Percentiles rank a stretch among this genome's conserved stretches.
Evolutionary conservation across 2,888 invertebrate species (phyloP).

Genomic region (Tribolium freemani): DNA sequence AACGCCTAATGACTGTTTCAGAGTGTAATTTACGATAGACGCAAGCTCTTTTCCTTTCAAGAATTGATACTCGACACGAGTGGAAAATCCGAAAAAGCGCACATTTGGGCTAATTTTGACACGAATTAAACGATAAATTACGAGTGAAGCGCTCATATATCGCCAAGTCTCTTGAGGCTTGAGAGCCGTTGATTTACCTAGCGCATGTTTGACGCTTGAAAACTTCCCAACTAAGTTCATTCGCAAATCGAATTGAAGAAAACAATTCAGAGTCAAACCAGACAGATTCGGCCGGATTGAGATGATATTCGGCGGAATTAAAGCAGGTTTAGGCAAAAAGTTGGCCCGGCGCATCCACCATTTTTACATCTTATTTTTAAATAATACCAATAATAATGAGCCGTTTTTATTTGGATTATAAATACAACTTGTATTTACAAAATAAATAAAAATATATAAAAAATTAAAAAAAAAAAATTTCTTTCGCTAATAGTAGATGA

Average conservation of each 20-base stretch:
- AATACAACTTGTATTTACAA: no score
- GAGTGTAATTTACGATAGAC: conserved; percentile 43
- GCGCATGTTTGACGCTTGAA: conserved; percentile 3
- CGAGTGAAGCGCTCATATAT: neutral
- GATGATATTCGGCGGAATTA: conserved; percentile 17
- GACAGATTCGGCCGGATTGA: conserved; percentile 12
- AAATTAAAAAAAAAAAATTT: no score
- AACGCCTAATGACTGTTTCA: conserved; percentile 48
- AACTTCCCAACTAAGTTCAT: conserved; percentile 16
- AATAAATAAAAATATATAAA: no score
- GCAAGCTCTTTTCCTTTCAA: conserved; percentile 35
- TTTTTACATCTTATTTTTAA: no score
- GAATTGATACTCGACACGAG: conserved; percentile 8
- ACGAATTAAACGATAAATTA: neutral
- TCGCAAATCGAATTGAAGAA: conserved; percentile 19
- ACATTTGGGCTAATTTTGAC: neutral
- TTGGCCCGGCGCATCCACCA: conserved; percentile 5
- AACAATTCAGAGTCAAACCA: conserved; percentile 22
- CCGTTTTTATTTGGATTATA: no score
- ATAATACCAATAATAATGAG: no score
- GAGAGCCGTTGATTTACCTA: conserved; percentile 25
- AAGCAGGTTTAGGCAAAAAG: conserved; percentile 4
- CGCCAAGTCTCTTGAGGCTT: neutral
- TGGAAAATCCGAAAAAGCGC: neutral
- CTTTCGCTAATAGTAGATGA: no score